Conservation (phyloP, 2,888 invertebrate genomes). For the Agrilus mali region DNA sequence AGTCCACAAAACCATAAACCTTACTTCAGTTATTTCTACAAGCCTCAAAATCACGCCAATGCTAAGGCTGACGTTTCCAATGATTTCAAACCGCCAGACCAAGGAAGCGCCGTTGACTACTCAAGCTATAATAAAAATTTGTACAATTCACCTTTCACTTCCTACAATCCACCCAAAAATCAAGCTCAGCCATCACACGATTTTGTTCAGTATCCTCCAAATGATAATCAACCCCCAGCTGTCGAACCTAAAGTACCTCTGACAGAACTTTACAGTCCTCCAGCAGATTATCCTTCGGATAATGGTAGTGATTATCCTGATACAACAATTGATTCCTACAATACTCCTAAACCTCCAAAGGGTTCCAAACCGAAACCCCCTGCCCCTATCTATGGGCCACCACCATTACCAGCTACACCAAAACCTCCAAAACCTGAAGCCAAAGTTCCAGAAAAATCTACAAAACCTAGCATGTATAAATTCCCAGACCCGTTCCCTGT, state of each 20-base stretch:
- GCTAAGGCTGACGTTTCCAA: constrained; percentile 14
- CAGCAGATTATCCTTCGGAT: too few species aligned
- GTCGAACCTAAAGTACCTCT: too few species aligned
- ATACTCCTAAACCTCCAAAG: background rate
- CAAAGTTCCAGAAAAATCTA: constrained; percentile 22
- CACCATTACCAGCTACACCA: constrained; percentile 1
- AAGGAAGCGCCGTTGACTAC: background rate
- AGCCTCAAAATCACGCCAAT: constrained; percentile 5
- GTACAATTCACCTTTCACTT: constrained; percentile 25
- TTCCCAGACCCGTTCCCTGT: too few species aligned
- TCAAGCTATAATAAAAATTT: constrained; percentile 10
- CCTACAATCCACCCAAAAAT: constrained; percentile 23
- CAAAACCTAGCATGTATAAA: constrained; percentile 9
- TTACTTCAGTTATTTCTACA: constrained; percentile 3
- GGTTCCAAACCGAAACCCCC: constrained; percentile 4
- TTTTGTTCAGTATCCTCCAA: too few species aligned
- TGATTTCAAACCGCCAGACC: constrained; percentile 3
- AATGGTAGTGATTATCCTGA: too few species aligned
- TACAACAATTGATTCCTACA: background rate
- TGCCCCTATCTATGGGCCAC: constrained; percentile 8
- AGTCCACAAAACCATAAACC: constrained; percentile 1
- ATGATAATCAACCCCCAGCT: too few species aligned
- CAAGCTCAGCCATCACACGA: background rate
- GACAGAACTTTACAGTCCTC: too few species aligned
- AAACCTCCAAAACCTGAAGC: constrained; percentile 33